Percentiles rank a stretch among this genome's conserved stretches.
Evolutionary conservation across 2,888 invertebrate species (phyloP).

Genomic region (Sarcophaga rosellei): DNA sequence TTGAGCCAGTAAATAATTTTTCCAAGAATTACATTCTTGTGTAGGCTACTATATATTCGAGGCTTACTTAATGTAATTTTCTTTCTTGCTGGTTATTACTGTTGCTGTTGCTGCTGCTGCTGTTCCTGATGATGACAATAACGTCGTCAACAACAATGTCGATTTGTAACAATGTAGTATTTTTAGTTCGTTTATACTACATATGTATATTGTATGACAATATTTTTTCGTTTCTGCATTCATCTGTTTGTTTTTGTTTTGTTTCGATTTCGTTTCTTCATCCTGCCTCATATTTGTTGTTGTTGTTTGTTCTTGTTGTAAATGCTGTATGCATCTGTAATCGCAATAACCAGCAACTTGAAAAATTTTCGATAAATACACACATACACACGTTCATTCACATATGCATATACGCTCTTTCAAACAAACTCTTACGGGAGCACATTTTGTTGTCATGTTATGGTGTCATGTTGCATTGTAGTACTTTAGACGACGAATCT

Average conservation of each 20-base stretch:
- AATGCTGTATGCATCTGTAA: constrained; percentile 44
- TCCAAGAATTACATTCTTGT: too few species aligned
- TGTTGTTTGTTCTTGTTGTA: constrained; percentile 29
- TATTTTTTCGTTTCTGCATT: constrained; percentile 17
- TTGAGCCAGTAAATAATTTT: too few species aligned
- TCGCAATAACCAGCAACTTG: constrained; percentile 22
- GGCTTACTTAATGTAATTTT: background rate
- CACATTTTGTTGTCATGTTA: constrained; percentile 70
- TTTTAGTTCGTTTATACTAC: constrained; percentile 16
- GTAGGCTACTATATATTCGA: too few species aligned
- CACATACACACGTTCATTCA: constrained; percentile 10
- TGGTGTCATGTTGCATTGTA: constrained; percentile 69
- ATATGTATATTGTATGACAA: background rate
- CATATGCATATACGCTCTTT: background rate
- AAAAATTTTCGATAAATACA: constrained; percentile 43
- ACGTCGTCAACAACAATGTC: constrained; percentile 49
- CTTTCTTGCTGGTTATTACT: constrained; percentile 16
- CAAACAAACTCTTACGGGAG: constrained; percentile 60
- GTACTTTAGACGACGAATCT: constrained; percentile 64
- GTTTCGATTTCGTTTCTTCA: constrained; percentile 30
- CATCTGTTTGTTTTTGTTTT: constrained; percentile 30
- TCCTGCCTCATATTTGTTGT: background rate
- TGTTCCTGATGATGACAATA: constrained; percentile 35
- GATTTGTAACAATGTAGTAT: constrained; percentile 53
- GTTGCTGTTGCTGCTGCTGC: constrained; percentile 6